Base-by-base conservation (phyloP, 2,888 invertebrate genomes). In the Polydrusus pterygomalis region DNA sequence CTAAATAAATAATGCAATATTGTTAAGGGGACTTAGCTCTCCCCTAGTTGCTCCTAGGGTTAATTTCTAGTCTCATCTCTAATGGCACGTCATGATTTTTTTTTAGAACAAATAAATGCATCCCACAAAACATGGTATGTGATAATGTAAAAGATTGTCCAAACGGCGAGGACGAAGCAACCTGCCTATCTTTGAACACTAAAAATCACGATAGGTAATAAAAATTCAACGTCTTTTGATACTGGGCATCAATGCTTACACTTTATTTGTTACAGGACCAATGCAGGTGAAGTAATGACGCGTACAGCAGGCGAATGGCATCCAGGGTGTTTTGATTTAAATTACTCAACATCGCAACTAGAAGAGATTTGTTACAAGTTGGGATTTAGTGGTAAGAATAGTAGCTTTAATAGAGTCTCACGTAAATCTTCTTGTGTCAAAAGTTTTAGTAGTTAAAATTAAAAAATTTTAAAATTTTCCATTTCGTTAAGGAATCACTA, bases 61-160 rank as follows among this genome's bases (percentile, higher is more conserved):
- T n/a, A n/a, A n/a, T n/a, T n/a, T n/a, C n/a, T n/a, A n/a, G n/a
- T n/a, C n/a, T n/a, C n/a, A n/a, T n/a, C n/a, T n/a, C n/a, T n/a
- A n/a, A n/a, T n/a, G n/a, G n/a, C n/a, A 18, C 56, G 15, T 1
- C 10, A 49, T 65, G n/a, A 11, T 58, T 60, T 25, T 58, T 77
- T 74, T 77, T 47, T 78, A 87, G 87, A 74, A 88, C 88, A 20
- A 87, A 89, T 8, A 88, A 89, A 67, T 95, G 95, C 81, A 89
- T 96, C 56, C 90, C 95, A 0, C 88, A 88, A 25, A 95, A 95
- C 79, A 91, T 93, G 87, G 91, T 95, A 0, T 96, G 96, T 83
- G 96, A 96, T 83, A 93, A 92, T n/a, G 86, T 90, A 8, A 81
- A 85, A 0, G 95, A 96, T 83, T 96, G 96, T 84, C 92, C 92